Percentiles rank a stretch among this genome's conserved stretches.
Evolutionary conservation across 2,797 vertebrate genomes (phyloP).

Genomic region (Sarcoramphus papa): DNA sequence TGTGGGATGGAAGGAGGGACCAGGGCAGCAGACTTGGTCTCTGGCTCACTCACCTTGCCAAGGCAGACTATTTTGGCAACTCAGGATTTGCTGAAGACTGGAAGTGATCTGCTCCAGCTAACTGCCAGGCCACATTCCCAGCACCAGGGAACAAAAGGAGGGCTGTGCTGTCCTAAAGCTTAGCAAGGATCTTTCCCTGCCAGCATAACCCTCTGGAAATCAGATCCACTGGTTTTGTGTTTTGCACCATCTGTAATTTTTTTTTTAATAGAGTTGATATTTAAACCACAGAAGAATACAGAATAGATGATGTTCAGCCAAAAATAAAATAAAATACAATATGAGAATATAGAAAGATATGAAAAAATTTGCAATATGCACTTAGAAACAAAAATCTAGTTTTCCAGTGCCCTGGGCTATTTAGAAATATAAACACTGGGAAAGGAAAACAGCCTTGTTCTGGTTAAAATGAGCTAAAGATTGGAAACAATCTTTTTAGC

Average conservation of each 20-base stretch:
- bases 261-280: background rate
- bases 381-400: background rate
- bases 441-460: background rate
- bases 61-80: background rate
- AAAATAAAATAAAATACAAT: background rate
- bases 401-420: background rate
- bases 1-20: background rate
- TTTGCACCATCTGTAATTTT: background rate
- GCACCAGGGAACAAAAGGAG: background rate
- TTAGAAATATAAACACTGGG: background rate
- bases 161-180: background rate
- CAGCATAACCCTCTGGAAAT: conserved; percentile 14
- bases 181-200: background rate
- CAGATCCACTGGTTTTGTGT: background rate
- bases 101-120: background rate
- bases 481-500: background rate
- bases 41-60: background rate
- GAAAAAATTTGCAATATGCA: background rate
- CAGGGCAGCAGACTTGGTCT: background rate
- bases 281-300: background rate
- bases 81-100: background rate
- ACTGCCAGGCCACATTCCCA: background rate
- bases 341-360: background rate
- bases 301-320: background rate
- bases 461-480: background rate